Evolutionary conservation across 2,113 vertebrate species (phyloP).

Genomic region (Upupa epops): DNA sequence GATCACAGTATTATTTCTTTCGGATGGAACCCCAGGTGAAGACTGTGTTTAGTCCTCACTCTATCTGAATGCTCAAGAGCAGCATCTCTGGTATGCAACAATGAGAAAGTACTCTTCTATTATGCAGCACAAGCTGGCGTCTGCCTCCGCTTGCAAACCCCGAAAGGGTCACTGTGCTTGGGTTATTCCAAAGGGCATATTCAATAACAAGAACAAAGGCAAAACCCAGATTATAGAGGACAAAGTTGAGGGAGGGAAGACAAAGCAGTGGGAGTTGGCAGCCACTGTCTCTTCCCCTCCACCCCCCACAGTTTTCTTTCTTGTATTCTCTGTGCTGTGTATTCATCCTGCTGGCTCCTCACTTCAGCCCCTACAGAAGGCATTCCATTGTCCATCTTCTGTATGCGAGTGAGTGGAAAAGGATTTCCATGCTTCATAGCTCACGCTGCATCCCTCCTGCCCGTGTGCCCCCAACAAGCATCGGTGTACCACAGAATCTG

Average conservation of each 20-base stretch:
- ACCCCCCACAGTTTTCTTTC: neutral
- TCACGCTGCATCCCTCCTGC: neutral
- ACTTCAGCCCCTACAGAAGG: neutral
- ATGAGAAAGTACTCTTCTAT: neutral
- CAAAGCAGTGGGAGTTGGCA: neutral
- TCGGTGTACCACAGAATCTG: neutral
- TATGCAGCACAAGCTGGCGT: neutral
- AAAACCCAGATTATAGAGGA: constrained; percentile 12
- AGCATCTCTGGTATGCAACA: neutral
- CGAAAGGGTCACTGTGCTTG: neutral
- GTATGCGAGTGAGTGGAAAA: constrained; percentile 9
- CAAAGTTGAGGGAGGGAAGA: constrained; percentile 6
- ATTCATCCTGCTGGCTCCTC: neutral
- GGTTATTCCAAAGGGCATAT: constrained; percentile 16
- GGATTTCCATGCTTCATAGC: neutral
- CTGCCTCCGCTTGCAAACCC: neutral
- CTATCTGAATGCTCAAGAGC: neutral
- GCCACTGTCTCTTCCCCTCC: neutral
- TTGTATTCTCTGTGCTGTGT: neutral
- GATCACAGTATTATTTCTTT: neutral
- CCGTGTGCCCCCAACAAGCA: neutral
- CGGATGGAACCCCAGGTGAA: neutral
- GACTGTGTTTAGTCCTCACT: neutral
- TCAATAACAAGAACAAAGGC: constrained; percentile 2
- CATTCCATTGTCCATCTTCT: neutral